A percentile compares a stretch with the other conserved stretches of the same genome.
phyloP scores from a whole-genome alignment of 2,797 vertebrate species.

The Peromyscus melanophrys region DNA sequence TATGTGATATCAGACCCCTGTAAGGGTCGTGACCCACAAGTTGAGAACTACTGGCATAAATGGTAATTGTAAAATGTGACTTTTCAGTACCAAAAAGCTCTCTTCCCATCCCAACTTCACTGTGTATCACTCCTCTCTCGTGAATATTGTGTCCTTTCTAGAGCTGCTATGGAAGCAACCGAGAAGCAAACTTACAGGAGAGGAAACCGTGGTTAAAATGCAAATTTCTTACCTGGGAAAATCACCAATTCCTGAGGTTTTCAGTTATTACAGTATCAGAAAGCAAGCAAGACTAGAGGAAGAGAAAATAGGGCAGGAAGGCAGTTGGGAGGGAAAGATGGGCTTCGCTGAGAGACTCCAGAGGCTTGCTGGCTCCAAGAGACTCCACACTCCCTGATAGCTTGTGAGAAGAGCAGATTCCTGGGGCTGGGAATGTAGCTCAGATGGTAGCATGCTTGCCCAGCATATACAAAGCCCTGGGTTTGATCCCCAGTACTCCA shows the following conservation, averaged over 20 bases:
- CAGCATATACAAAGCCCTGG: neutral
- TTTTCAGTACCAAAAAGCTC: neutral
- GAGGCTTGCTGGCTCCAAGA: neutral
- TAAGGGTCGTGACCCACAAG: neutral
- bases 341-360: neutral
- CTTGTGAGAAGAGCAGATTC: neutral
- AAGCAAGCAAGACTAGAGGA: neutral
- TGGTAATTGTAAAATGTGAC: neutral
- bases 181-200: neutral
- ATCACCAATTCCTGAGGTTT: neutral
- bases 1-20: neutral
- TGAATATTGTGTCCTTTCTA: neutral
- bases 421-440: neutral
- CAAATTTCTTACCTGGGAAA: constrained; percentile 16
- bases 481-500: neutral
- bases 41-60: neutral
- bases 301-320: too few relatives aligned
- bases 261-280: neutral
- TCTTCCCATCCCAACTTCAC: neutral
- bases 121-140: neutral
- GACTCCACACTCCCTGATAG: neutral
- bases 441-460: neutral
- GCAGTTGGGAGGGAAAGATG: neutral
- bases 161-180: neutral
- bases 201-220: neutral